Base-by-base conservation (phyloP, 2,797 vertebrate genomes). In the Semaprochilodus insignis region DNA sequence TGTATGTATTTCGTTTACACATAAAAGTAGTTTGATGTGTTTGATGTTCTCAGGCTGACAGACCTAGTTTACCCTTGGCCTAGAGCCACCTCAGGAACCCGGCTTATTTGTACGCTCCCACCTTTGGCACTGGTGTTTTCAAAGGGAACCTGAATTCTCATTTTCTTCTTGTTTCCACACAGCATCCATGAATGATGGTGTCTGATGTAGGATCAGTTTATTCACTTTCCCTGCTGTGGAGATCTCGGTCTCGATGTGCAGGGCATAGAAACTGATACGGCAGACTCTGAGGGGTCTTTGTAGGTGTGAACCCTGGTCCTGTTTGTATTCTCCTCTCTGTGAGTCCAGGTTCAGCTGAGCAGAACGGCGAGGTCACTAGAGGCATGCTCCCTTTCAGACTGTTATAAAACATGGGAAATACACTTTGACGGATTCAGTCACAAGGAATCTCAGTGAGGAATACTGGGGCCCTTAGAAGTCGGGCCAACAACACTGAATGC, bases 341-440 rank as follows among this genome's bases (percentile, higher is more conserved):
- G 72, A 23, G 44, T 73, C 11, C 51, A 5, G 44, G 59, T 48
- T 74, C 79, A 66, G 59, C 51, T 31, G 27, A 55, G 51, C 59
- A 81, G 79, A 74, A 81, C 48, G 1, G n/a, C 21, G 21, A 65
- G 59, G 78, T 63, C 44, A 54, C 17, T 69, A 54, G 11, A 66
- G 31, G 59, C 55, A 59, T 25, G 19, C 52, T 60, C 3, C 13
- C n/a, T 51, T 66, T 76, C 62, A 81, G 63, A 69, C 72, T 75
- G 44, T 21, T 21, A n/a, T 17, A 65, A 80, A 74, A 52, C 62
- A 59, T 0, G 31, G 13, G 51, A 75, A 75, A 67, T 54, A 36
- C 77, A 69, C 73, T 25, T 6, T 78, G 83, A 85, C 74, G 44
- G 40, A 78, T n/a, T 17, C 60, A 59, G 83, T 74, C 74, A 73